Conservation (phyloP, 2,797 vertebrate species). For the Sebastes elongatus region DNA sequence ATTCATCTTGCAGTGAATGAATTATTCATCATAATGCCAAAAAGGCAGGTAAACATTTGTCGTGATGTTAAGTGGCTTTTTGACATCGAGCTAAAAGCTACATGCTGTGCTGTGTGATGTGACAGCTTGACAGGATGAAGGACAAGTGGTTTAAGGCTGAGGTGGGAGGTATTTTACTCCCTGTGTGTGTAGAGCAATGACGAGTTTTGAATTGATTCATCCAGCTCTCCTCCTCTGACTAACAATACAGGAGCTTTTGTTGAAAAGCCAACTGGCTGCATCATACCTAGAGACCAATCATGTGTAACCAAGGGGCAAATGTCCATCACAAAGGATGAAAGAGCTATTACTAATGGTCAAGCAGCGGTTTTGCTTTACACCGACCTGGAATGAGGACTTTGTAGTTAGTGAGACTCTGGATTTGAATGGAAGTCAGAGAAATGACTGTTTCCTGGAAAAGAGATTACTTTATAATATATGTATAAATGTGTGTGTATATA, state of each 20-base stretch:
- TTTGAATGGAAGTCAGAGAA: not conserved
- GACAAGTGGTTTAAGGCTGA: slow-evolving; percentile 7
- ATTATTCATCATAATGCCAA: slow-evolving; percentile 28
- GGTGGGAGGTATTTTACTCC: not conserved
- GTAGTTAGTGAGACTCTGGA: not conserved
- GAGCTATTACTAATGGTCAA: not conserved
- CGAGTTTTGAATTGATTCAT: not conserved
- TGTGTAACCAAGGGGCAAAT: slow-evolving; percentile 8
- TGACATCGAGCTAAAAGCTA: slow-evolving; percentile 13
- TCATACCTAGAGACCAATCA: not conserved
- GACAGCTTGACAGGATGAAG: slow-evolving; percentile 32
- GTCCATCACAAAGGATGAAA: not conserved
- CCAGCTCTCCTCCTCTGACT: not conserved
- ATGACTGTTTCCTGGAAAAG: not conserved
- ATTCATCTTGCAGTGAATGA: not conserved
- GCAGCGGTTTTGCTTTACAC: not conserved
- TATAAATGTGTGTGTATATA: not conserved
- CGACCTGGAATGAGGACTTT: not conserved
- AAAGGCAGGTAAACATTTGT: slow-evolving; percentile 21
- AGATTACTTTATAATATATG: not conserved
- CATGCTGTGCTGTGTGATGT: slow-evolving; percentile 15
- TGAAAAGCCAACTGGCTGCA: not conserved
- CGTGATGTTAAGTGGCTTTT: slow-evolving; percentile 20
- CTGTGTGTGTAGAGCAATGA: not conserved
- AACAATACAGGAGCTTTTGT: not conserved